A percentile compares a stretch with the other conserved stretches of the same genome.
These are phyloP conservation scores for Polylopha cassiicola DNA, from an alignment of 2,888 invertebrate species.

Conservation along the genomic window DNA sequence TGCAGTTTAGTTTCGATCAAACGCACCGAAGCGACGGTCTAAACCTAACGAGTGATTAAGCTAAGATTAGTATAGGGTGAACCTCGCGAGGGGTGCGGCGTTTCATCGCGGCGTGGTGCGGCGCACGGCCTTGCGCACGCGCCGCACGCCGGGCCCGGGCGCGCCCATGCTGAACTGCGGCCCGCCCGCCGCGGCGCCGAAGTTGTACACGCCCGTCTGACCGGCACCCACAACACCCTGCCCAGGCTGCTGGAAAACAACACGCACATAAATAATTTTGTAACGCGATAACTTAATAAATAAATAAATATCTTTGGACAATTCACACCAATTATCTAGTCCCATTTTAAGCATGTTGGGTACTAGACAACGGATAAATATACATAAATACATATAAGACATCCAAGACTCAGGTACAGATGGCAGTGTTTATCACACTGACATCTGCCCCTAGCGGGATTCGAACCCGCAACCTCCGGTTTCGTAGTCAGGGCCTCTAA, in stretches of 20 bases:
- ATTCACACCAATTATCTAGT: no score
- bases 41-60: slow-evolving; percentile 11
- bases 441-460: no score
- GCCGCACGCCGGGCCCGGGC: slow-evolving; percentile 36
- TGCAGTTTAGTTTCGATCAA: slow-evolving; percentile 7
- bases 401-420: no score
- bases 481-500: no score
- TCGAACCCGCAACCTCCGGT: no score
- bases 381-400: no score
- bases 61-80: no score
- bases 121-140: slow-evolving; percentile 57
- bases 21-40: slow-evolving; percentile 1
- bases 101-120: slow-evolving; percentile 51
- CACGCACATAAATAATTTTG: no score
- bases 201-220: slow-evolving; percentile 44
- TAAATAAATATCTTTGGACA: no score
- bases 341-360: no score
- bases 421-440: no score
- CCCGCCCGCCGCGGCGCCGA: slow-evolving; percentile 29
- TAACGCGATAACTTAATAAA: background rate
- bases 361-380: no score
- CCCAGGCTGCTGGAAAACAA: slow-evolving; percentile 26
- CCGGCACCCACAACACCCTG: background rate
- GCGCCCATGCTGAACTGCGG: slow-evolving; percentile 57
- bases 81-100: background rate